Conservation (phyloP, 2,113 vertebrate species). For the Nerophis lumbriciformis region DNA sequence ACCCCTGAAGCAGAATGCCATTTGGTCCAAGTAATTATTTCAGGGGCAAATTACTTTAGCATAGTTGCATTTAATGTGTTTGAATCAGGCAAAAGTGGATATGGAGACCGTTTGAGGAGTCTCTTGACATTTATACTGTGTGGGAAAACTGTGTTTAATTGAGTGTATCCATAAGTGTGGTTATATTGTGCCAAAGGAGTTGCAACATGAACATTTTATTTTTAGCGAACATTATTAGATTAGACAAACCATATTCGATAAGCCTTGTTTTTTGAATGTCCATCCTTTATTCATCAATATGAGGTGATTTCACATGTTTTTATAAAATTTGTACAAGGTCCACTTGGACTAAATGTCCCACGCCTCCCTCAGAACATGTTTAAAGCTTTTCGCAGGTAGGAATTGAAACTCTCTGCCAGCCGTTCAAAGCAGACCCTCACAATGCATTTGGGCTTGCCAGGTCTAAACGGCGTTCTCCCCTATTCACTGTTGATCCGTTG, state of each 20-base stretch:
- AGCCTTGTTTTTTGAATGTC: slow-evolving; percentile 28
- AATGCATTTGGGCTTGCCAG: no score
- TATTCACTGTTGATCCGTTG: no score
- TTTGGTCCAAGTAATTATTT: slow-evolving; percentile 67
- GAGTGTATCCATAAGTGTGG: slow-evolving; percentile 70
- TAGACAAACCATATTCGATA: slow-evolving; percentile 27
- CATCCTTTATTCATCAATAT: slow-evolving; percentile 13
- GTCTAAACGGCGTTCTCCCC: no score
- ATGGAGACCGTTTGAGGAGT: slow-evolving; percentile 58
- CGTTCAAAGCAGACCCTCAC: no score
- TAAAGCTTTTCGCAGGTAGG: no score
- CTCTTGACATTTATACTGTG: slow-evolving; percentile 70
- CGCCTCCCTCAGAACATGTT: no score
- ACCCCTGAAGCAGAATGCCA: slow-evolving; percentile 53
- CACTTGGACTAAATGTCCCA: no score
- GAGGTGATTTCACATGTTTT: no score
- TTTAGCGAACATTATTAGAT: slow-evolving; percentile 46
- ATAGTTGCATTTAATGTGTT: slow-evolving; percentile 67
- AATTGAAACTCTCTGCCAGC: no score
- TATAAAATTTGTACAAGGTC: no score
- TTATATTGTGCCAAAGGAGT: slow-evolving; percentile 59
- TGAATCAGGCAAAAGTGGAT: slow-evolving; percentile 69
- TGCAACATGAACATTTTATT: slow-evolving; percentile 23
- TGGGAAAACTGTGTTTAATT: slow-evolving; percentile 73
- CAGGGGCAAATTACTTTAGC: slow-evolving; percentile 67